These are phyloP conservation scores for Rotaria macrura DNA, from an alignment of 2,888 invertebrate species.

Conservation along the genomic window DNA sequence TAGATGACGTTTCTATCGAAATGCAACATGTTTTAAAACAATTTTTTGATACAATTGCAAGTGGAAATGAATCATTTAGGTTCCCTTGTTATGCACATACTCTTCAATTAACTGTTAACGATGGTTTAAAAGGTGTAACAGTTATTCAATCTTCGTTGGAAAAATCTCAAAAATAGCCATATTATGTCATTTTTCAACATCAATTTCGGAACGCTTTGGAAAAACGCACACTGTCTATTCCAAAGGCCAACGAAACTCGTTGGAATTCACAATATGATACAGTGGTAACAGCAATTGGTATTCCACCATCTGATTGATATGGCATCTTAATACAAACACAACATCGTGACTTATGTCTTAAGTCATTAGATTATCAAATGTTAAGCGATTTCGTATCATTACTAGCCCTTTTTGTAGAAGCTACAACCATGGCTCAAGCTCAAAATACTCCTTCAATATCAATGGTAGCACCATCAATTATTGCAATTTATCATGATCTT, in stretches of 20 bases:
- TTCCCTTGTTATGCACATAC: neutral
- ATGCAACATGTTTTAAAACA: neutral
- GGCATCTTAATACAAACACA: conserved; percentile 9
- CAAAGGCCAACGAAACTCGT: conserved; percentile 6
- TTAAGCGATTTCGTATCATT: neutral
- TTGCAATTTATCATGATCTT: neutral
- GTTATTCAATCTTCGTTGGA: neutral
- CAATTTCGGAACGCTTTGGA: neutral
- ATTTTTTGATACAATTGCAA: neutral
- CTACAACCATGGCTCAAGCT: neutral
- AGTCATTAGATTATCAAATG: conserved; percentile 2
- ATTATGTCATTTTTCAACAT: neutral
- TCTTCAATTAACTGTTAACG: neutral
- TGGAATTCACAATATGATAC: conserved; percentile 2
- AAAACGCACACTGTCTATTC: neutral
- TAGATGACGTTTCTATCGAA: neutral
- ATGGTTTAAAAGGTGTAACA: neutral
- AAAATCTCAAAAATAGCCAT: conserved; percentile 5
- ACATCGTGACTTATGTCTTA: conserved; percentile 12
- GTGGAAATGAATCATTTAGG: neutral
- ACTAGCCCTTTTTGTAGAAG: conserved; percentile 3
- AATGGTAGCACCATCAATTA: neutral
- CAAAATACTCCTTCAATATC: neutral
- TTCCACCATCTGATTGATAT: conserved; percentile 12
- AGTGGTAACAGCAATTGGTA: neutral